Base-by-base conservation (phyloP, 2,888 invertebrate species). In the Linhomoeus sp. region DNA sequence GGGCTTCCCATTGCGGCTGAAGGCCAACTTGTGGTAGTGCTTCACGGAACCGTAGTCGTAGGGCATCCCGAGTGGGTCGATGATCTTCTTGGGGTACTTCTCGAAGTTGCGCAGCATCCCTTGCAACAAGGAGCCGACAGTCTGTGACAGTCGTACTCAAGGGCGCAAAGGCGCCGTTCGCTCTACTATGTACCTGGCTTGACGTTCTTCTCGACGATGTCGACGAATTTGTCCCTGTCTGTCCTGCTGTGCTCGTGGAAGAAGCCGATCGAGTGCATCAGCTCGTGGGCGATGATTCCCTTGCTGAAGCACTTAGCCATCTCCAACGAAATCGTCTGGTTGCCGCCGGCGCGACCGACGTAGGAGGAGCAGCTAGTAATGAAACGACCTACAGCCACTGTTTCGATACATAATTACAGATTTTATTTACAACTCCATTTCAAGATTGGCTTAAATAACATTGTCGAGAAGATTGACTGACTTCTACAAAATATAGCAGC, bases 181-280 rank as follows among this genome's bases (percentile, higher is more conserved):
- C 12, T 29, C 7, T 29, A 9, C 29, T 29, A 5, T 12, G 29
- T 29, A 76, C 78, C 76, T 53, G 67, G 57, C 54, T 67, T 65
- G 42, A 80, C 79, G 59, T 82, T 81, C 40, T 78, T 75, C 76
- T 78, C 79, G 44, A 76, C 66, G 53, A 83, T 79, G 52, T 73
- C 72, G 1, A 84, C 77, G 62, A 72, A 81, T 1, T 78, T 73
- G 59, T 83, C 81, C 52, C 84, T 73, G 64, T 82, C 77, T 19
- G 76, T 75, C 23, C 81, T 73, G 58, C 78, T 80, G 61, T 83
- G 83, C 68, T 82, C 82, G 60, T 84, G 83, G 63, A 78, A 80
- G 65, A 83, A 82, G 0, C 83, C 83, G 1, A 81, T 64, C 0
- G 79, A 77, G 59, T 83, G 83, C 57, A 83, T 71, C 62, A 83